Evolutionary conservation across 2,888 invertebrate species (phyloP).

Genomic region (Lasioglossum pauxillum): DNA sequence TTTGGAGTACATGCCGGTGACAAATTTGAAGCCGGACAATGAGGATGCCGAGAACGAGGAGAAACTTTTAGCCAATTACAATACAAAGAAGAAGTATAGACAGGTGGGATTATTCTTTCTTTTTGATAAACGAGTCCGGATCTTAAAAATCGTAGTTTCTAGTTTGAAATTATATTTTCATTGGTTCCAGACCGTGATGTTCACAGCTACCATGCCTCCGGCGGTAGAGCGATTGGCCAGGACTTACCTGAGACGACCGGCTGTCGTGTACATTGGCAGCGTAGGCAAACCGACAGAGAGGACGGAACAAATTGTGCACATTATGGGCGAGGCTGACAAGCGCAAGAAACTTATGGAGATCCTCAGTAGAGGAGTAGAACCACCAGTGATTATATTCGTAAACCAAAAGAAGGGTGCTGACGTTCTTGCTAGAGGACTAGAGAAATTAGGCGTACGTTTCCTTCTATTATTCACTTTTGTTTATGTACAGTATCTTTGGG

Average conservation of each 20-base stretch:
- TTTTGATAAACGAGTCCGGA: too few species aligned
- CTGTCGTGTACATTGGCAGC: constrained; percentile 98
- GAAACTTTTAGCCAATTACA: constrained; percentile 96
- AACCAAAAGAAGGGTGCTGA: constrained; percentile 99
- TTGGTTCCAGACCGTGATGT: constrained; percentile 96
- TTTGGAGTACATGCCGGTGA: constrained; percentile 98
- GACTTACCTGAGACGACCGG: constrained; percentile 97
- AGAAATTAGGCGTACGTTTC: constrained; percentile 92
- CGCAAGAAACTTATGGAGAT: constrained; percentile 98
- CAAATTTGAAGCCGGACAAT: constrained; percentile 98
- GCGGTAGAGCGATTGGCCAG: constrained; percentile 98
- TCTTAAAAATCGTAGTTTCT: background rate
- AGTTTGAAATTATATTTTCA: background rate
- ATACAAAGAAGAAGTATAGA: constrained; percentile 97
- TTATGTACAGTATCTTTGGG: background rate
- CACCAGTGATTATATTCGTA: constrained; percentile 99
- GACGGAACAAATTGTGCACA: constrained; percentile 98
- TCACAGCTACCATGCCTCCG: constrained; percentile 99
- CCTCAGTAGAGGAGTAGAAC: constrained; percentile 95
- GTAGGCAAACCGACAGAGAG: constrained; percentile 98
- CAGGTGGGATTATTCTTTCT: constrained; percentile 86
- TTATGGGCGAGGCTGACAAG: constrained; percentile 98
- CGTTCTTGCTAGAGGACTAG: constrained; percentile 97
- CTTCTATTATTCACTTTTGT: constrained; percentile 3
- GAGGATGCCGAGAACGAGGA: constrained; percentile 99